These are phyloP conservation scores for Pachymerium ferrugineum DNA, from an alignment of 2,888 invertebrate species.

Conservation along the genomic window DNA sequence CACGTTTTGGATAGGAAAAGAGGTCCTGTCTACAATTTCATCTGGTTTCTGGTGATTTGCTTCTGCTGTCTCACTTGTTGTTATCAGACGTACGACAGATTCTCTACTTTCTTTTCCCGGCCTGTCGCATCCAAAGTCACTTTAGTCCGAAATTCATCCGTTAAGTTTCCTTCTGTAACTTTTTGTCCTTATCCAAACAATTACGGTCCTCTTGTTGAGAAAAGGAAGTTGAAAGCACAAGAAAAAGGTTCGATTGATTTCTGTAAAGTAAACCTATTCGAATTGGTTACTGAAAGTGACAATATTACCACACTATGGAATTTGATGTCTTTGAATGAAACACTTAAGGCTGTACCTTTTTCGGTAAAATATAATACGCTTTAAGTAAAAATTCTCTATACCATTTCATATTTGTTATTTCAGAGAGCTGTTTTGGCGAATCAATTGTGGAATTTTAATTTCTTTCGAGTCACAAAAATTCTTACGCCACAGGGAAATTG, in stretches of 20 bases:
- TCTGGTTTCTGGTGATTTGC: neutral
- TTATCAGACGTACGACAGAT: neutral
- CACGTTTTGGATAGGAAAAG: no score
- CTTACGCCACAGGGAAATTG: no score
- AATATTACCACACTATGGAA: neutral
- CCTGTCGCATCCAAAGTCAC: neutral
- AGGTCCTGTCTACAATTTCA: neutral
- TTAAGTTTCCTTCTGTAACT: neutral
- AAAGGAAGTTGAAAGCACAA: neutral
- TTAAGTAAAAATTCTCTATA: neutral
- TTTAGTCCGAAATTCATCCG: neutral
- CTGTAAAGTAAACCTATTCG: neutral
- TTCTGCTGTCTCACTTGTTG: neutral
- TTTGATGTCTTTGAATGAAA: neutral
- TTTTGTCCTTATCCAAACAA: neutral
- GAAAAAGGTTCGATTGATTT: neutral
- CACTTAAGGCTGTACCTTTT: neutral
- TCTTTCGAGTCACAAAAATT: no score
- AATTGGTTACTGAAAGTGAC: neutral
- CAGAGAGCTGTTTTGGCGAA: no score
- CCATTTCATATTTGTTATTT: no score
- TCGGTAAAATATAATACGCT: neutral
- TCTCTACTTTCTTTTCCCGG: neutral
- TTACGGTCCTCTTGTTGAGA: neutral
- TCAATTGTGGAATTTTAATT: no score